Conservation (phyloP, 2,797 vertebrate genomes). For the Lepus oiostolus region DNA sequence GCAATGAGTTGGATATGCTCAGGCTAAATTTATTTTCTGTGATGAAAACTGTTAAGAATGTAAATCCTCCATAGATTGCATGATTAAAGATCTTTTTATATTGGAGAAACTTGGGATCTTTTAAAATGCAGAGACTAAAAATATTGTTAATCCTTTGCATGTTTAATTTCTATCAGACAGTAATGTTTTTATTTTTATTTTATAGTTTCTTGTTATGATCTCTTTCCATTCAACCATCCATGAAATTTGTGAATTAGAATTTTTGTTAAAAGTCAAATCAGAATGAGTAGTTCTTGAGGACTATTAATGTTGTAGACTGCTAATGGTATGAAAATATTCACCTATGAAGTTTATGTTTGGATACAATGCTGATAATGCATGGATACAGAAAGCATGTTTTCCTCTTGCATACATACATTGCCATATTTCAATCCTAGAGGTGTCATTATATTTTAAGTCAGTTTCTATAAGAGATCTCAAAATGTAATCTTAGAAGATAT, state of each 20-base stretch:
- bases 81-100: constrained; percentile 72
- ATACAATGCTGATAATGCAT: neutral
- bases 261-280: constrained; percentile 16
- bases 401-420: neutral
- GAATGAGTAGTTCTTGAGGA: constrained; percentile 33
- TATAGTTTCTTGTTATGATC: constrained; percentile 43
- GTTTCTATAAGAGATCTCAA: neutral
- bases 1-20: constrained; percentile 77
- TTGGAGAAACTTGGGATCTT: constrained; percentile 24
- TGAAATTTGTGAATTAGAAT: constrained; percentile 53
- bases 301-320: neutral
- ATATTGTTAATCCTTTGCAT: constrained; percentile 58
- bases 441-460: constrained; percentile 54
- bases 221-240: constrained; percentile 28
- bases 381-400: constrained; percentile 45
- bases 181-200: constrained; percentile 49
- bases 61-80: constrained; percentile 25
- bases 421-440: constrained; percentile 34
- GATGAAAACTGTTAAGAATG: constrained; percentile 79
- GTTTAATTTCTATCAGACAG: constrained; percentile 31
- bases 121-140: constrained; percentile 56
- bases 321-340: constrained; percentile 33
- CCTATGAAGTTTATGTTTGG: neutral
- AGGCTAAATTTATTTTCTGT: constrained; percentile 78
- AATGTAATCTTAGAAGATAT: neutral